Evolutionary conservation across 2,113 vertebrate genomes (phyloP), one percentile per base, ranked within the genome.

Genomic region (Calidris pugnax): DNA sequence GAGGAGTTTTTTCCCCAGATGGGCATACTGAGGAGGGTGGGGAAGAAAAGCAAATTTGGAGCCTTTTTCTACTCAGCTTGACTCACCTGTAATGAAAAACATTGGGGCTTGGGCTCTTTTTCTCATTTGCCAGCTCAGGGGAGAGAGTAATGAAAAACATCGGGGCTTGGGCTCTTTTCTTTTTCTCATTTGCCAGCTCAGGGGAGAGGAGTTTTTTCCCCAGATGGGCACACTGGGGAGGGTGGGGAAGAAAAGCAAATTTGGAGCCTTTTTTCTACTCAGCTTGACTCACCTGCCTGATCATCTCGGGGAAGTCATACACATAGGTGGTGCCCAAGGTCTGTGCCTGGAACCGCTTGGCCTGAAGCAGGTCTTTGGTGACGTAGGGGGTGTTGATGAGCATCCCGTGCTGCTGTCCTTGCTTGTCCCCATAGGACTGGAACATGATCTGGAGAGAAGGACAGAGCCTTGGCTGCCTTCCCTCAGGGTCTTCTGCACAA

Each of bases 271-370:
- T n/a, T 13, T n/a, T 37, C 47, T 59, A 37, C 56, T 86, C 64
- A 39, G 76, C 20, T 7, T 28, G 50, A 92, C 98, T 97, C 93
- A 99, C 99, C 99, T 99, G 99, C 95, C 98, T 98, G 98, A 99
- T 99, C 99, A 99, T 99, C 97, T 99, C 99, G 0, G 99, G 99
- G 96, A 99, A 99, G 97, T 99, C 99, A 1, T 99, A 99, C 66
- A 99, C 98, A 0, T 99, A 99, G 75, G 99, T 99, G 43, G 99
- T 99, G 22, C 99, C 99, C 80, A 99, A 97, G 62, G 98, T 98
- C 98, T 99, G 99, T 0, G 99, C 99, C 97, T 99, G 99, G 97
- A 99, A 99, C 10, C 99, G 97, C 94, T 99, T 99, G 90, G 99
- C 98, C 97, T 99, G 99, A 7, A 99, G 99, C 96, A 99, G 98